Base-by-base conservation (phyloP, 2,797 vertebrate genomes). In the Acomys russatus region DNA sequence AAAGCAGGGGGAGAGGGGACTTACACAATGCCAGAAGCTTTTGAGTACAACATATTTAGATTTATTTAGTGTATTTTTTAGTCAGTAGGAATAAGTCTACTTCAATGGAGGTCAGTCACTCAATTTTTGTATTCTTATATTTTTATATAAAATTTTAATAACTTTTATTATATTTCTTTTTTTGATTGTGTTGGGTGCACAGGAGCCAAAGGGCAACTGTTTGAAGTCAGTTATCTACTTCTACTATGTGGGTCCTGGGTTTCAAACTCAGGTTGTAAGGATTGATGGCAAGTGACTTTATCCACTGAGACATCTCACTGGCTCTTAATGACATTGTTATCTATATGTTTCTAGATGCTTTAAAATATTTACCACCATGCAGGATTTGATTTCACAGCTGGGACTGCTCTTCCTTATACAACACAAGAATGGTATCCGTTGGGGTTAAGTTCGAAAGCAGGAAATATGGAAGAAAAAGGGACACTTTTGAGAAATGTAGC, bases 391-490 rank as follows among this genome's bases (percentile, higher is more conserved):
- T 61, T 64, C 6, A 35, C 64, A 88, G 33, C 33, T 92, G 56
- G n/a, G 94, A 74, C 14, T 89, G 12, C 15, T 70, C 2, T 92
- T 56, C 38, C 3, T 44, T 68, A 92, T 68, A n/a, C 92, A 64
- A 28, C 22, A 85, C 77, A 94, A 77, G 56, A 93, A 74, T 6
- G 23, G 23, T 66, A 90, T 66, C 79, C 51, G 76, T 9, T 78
- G 70, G 76, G n/a, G 92, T 33, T 51, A 94, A 92, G 51, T 83
- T 90, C 20, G 22, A 64, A 96, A 94, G 74, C 78, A 92, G 87
- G 49, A 71, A 78, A 89, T 5, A 59, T 2, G 12, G 84, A 90
- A 95, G 66, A 49, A 78, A 93, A 92, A 80, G 49, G 90, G 85
- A 88, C 1, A 54, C 63, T 59, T 49, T 35, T 66, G 61, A 94